Conservation (phyloP, 2,797 vertebrate species). For the Tolypeutes matacus region DNA sequence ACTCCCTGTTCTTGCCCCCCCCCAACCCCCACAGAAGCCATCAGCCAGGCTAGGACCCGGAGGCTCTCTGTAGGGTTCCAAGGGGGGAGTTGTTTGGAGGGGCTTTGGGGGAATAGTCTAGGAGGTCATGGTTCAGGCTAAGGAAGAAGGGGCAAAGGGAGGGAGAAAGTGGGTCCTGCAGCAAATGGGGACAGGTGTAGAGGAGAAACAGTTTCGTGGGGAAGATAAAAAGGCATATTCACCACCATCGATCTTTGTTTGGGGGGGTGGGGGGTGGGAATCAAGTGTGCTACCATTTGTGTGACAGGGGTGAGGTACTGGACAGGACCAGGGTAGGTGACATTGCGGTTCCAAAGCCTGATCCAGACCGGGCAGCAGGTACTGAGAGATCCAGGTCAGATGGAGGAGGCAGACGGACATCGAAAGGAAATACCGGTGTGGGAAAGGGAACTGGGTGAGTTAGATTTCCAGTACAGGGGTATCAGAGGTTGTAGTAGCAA, state of each 20-base stretch:
- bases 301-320: background rate
- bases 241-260: background rate
- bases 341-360: background rate
- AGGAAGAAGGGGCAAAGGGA: background rate
- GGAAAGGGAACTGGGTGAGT: conserved; percentile 59
- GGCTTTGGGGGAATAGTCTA: background rate
- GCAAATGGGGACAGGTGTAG: background rate
- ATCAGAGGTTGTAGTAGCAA: conserved; percentile 4
- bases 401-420: background rate
- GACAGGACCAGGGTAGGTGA: background rate
- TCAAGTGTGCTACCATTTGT: background rate
- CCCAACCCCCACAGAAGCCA: background rate
- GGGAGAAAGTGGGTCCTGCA: background rate
- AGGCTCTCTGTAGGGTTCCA: background rate
- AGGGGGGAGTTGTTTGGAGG: background rate
- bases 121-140: background rate
- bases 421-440: background rate
- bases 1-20: background rate
- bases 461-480: background rate
- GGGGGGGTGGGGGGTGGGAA: no score
- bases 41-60: background rate
- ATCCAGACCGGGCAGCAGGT: conserved; percentile 25
- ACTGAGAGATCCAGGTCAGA: conserved; percentile 69
- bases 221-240: background rate
- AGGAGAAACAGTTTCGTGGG: background rate